Percentiles rank a stretch among this genome's conserved stretches.
phyloP scores from a whole-genome alignment of 1,140 invertebrate species.

The Lamellibrachia luymesi region DNA sequence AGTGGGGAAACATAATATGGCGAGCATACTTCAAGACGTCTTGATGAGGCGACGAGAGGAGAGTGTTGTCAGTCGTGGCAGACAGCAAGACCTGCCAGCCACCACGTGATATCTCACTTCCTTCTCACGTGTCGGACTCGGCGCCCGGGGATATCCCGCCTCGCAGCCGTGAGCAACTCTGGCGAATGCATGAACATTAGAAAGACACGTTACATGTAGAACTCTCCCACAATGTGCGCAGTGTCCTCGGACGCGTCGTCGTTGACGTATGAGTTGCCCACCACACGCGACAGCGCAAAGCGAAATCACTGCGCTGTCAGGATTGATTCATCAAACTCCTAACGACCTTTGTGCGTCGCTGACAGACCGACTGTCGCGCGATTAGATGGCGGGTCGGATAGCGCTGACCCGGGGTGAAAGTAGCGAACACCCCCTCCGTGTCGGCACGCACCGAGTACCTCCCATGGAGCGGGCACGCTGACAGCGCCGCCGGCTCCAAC shows the following conservation, averaged over 20 bases:
- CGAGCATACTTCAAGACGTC: too few relatives aligned
- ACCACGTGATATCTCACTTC: neutral
- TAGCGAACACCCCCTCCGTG: neutral
- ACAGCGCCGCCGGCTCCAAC: neutral
- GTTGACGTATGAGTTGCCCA: neutral
- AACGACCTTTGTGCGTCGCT: neutral
- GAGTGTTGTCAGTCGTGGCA: neutral
- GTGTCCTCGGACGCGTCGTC: neutral
- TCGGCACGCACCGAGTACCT: neutral
- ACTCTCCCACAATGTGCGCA: neutral
- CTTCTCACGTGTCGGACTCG: neutral
- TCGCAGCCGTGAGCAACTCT: neutral
- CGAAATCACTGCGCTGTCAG: neutral
- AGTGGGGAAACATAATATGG: neutral
- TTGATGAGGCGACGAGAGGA: neutral
- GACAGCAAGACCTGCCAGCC: neutral
- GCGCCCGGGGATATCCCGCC: neutral
- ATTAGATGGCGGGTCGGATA: neutral
- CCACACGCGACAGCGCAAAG: neutral
- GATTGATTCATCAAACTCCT: neutral
- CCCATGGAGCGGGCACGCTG: neutral
- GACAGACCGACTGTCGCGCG: neutral
- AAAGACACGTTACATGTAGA: neutral
- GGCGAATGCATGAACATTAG: neutral
- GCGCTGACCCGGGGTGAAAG: slow-evolving; percentile 2